phyloP scores from a whole-genome alignment of 2,797 vertebrate genomes.

The Rhynchotus rufescens region DNA sequence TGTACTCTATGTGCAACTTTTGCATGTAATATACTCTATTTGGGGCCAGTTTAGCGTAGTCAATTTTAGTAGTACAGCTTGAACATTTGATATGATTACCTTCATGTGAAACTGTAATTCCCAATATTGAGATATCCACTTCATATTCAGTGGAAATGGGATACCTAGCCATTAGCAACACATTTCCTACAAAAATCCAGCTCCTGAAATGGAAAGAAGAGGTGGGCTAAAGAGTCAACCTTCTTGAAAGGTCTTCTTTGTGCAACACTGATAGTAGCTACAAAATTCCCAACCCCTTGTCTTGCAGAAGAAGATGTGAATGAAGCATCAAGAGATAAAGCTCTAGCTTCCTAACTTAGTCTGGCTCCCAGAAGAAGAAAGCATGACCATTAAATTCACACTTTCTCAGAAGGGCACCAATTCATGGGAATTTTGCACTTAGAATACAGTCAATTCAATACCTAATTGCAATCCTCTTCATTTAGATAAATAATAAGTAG shows the following conservation, averaged over 20 bases:
- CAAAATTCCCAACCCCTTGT: neutral
- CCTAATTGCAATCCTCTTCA: neutral
- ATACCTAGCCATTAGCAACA: neutral
- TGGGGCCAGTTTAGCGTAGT: neutral
- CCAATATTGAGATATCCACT: neutral
- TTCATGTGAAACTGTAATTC: neutral
- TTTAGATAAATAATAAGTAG: neutral
- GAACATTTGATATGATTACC: constrained; percentile 1
- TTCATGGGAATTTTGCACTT: neutral
- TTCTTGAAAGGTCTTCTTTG: neutral
- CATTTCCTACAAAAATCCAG: neutral
- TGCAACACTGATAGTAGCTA: neutral
- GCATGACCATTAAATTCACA: neutral
- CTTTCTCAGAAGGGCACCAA: neutral
- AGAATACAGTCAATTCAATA: neutral
- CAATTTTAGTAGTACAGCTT: neutral
- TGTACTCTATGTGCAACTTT: neutral
- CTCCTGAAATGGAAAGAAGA: neutral
- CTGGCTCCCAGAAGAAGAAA: neutral
- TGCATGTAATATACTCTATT: constrained; percentile 20
- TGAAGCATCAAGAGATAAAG: neutral
- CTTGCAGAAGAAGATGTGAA: neutral
- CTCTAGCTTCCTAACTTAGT: neutral
- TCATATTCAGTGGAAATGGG: neutral
- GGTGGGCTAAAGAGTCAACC: neutral